Base-by-base conservation (phyloP, 1,140 invertebrate genomes). In the Brachionus calyciflorus region DNA sequence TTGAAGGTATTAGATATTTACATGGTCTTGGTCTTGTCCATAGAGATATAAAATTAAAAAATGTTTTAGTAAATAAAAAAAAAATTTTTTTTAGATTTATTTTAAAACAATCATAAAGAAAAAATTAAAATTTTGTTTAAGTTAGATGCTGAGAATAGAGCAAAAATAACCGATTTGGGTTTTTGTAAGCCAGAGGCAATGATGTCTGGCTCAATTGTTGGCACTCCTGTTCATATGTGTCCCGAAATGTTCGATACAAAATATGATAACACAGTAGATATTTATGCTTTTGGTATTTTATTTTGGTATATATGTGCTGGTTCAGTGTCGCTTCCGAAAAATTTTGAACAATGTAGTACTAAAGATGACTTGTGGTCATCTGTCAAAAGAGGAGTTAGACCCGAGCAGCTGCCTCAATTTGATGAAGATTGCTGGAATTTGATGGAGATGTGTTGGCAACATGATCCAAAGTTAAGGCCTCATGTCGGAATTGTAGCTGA, bases 141-240 rank as follows among this genome's bases (percentile, higher is more conserved):
- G 87, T 81, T 94, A 77, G 92, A 94, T 83, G 83, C 83, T 5
- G 82, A 88, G 4, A 89, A 91, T 80, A 87, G 92, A 37, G 93
- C 91, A 0, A 92, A 93, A 82, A 85, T 94, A 26, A 93, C 92
- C 0, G 93, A 94, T 85, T 88, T 94, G 5, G 93, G 92, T 1
- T 95, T 95, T 85, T 94, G 92, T 81, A 92, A 93, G 80, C 91
- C 92, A 0, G 92, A 91, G 84, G 91, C 92, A 0, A 93, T 94
- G 89, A 92, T 94, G 88, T 93, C 91, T 3, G 92, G 87, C 2
- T 84, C 82, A 65, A 83, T 86, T 68, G 85, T 86, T 9, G 92
- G 92, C 17, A 94, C 92, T 6, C 93, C 92, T 0, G 91, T 94
- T 77, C 92, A 94, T 81, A 94, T 95, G 93, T 92, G 92, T 33